A percentile compares a stretch with the other conserved stretches of the same genome.
Evolutionary conservation across 2,888 invertebrate genomes (phyloP).

Genomic region (Xylota sylvarum): DNA sequence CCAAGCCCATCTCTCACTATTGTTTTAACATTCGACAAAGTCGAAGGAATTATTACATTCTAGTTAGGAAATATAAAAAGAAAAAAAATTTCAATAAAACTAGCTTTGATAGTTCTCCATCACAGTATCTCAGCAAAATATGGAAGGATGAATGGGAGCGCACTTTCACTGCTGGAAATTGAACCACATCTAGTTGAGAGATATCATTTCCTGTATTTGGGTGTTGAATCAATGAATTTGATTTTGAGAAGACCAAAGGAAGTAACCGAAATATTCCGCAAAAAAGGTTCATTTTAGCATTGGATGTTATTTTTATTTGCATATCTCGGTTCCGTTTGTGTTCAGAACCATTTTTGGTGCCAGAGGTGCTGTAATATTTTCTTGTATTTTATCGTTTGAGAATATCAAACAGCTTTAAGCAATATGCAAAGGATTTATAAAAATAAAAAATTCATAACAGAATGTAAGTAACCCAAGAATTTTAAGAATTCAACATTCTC

Average conservation of each 20-base stretch:
- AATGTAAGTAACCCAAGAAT: too few relatives aligned
- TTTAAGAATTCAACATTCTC: too few relatives aligned
- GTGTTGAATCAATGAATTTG: neutral
- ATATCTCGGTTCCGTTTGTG: too few relatives aligned
- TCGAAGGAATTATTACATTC: constrained; percentile 42
- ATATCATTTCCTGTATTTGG: neutral
- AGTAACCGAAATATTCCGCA: neutral
- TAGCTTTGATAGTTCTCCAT: neutral
- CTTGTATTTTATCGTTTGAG: neutral
- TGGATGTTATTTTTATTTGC: too few relatives aligned
- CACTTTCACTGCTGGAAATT: too few relatives aligned
- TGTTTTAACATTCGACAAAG: constrained; percentile 46
- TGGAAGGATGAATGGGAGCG: too few relatives aligned
- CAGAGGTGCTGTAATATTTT: neutral
- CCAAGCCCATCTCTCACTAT: constrained; percentile 58
- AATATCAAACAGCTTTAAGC: neutral
- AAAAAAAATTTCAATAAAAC: constrained; percentile 5
- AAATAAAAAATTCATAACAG: neutral
- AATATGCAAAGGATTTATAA: neutral
- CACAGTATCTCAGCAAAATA: neutral
- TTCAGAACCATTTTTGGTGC: neutral
- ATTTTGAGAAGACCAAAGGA: neutral
- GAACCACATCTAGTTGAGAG: neutral
- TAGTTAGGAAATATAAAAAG: constrained; percentile 21
- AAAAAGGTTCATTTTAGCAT: too few relatives aligned